Base-by-base conservation (phyloP, 1,140 invertebrate genomes). In the Drosophila lacteicornis region DNA sequence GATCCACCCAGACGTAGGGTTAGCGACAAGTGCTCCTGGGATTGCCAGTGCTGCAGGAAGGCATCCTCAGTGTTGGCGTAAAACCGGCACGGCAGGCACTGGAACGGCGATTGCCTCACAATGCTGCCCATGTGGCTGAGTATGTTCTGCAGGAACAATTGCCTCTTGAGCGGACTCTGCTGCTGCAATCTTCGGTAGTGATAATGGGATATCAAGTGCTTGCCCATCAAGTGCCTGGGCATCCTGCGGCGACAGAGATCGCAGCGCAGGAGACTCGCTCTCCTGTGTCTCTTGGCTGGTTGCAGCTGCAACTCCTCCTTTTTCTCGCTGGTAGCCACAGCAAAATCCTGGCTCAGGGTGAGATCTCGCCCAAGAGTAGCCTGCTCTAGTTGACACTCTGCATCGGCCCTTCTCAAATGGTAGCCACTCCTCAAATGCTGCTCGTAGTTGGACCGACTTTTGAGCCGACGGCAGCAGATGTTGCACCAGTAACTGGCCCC, bases 121-220 rank as follows among this genome's bases (percentile, higher is more conserved):
- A 97, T 95, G 69, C 95, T 95, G 58, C 94, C 94, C 88, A 97
- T 97, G 91, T 98, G 96, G 49, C 96, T 94, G 25, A 97, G 93
- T 46, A 97, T 95, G n/a, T 94, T 93, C 65, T 94, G 93, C 56
- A 91, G 60, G 0, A 79, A 73, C 22, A 38, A 27, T 43, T 90
- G 67, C 13, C 70, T 66, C 4, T 36, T 66, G 0, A 38, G 12
- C 11, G 61, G 70, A 12, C 30, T 63, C 46, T 93, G 93, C 40
- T 93, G 92, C 75, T 93, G 93, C 67, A 95, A 94, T 82, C 96
- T 95, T 79, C 96, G 94, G 82, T 95, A 97, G 91, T 97, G 97
- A 92, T 96, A 97, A 92, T 96, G 96, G 33, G 96, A 97, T 61
- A 97, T 96, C 58, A 97, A 93, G 93, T 97, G 97, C 91, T 97